phyloP scores from a whole-genome alignment of 2,888 invertebrate genomes.

The Trissolcus brochymenae region DNA sequence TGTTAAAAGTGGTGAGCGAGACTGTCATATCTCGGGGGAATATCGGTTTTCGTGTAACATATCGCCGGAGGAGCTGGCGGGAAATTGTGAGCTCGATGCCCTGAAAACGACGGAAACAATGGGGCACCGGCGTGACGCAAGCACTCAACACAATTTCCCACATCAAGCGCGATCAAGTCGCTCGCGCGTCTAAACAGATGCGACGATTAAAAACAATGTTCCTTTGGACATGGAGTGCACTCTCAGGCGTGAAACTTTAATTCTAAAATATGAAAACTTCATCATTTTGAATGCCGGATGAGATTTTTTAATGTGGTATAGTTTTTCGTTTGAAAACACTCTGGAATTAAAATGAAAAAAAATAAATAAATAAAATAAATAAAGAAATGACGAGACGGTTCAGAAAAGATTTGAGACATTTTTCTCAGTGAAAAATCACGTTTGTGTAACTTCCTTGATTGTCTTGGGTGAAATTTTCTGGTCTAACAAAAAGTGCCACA shows the following conservation, averaged over 20 bases:
- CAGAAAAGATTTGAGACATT: slow-evolving; percentile 14
- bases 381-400: too few species aligned
- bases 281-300: too few species aligned
- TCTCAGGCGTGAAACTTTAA: neutral
- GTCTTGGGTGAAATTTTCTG: slow-evolving; percentile 21
- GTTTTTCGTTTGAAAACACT: too few species aligned
- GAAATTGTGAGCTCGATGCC: slow-evolving; percentile 46
- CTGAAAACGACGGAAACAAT: slow-evolving; percentile 52
- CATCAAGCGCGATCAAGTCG: slow-evolving; percentile 41
- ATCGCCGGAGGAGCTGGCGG: slow-evolving; percentile 45
- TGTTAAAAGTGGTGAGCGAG: slow-evolving; percentile 18
- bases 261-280: too few species aligned
- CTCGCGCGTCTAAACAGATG: slow-evolving; percentile 2
- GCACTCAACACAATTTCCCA: slow-evolving; percentile 42
- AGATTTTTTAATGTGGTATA: too few species aligned
- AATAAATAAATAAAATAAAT: too few species aligned
- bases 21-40: slow-evolving; percentile 52
- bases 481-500: slow-evolving; percentile 2
- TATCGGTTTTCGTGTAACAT: slow-evolving; percentile 62
- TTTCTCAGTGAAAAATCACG: slow-evolving; percentile 29
- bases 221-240: neutral
- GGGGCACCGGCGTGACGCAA: slow-evolving; percentile 15
- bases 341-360: too few species aligned
- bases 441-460: slow-evolving; percentile 33
- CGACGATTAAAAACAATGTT: slow-evolving; percentile 20